These are phyloP conservation scores for Oryzias sinensis DNA, from an alignment of 2,797 vertebrate species.

Conservation along the genomic window DNA sequence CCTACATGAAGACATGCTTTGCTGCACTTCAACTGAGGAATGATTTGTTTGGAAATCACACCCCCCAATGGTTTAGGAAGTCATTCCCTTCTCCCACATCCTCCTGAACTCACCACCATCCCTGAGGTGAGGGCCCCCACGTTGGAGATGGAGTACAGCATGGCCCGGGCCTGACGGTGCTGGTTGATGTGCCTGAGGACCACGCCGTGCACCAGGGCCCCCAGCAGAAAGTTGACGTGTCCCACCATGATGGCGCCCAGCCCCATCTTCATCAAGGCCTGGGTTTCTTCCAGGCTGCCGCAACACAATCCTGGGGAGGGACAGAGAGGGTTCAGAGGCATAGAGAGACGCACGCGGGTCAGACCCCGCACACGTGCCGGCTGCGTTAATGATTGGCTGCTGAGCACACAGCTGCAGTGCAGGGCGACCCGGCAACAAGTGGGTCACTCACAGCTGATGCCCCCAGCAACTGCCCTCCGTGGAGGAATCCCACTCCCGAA, in stretches of 20 bases:
- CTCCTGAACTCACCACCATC: conserved; percentile 78
- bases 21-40: too few species aligned
- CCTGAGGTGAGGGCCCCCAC: conserved; percentile 77
- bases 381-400: conserved; percentile 76
- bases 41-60: too few species aligned
- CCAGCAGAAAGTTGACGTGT: conserved; percentile 87
- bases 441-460: too few species aligned
- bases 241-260: conserved; percentile 86
- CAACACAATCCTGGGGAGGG: conserved; percentile 63
- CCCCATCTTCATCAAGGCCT: conserved; percentile 88
- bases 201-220: conserved; percentile 85
- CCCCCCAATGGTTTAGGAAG: too few species aligned
- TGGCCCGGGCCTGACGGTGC: conserved; percentile 64
- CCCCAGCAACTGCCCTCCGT: not conserved
- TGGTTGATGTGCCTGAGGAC: conserved; percentile 83
- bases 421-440: not conserved
- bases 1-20: too few species aligned
- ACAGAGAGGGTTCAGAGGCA: too few species aligned
- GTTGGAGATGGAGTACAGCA: conserved; percentile 84
- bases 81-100: too few species aligned
- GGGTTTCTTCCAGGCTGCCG: conserved; percentile 69
- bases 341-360: conserved; percentile 39
- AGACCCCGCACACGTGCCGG: conserved; percentile 46
- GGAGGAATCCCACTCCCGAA: too few species aligned
- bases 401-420: conserved; percentile 45